A percentile compares a stretch with the other conserved stretches of the same genome.
phyloP scores from a whole-genome alignment of 2,797 vertebrate species.

The Intellagama lesueurii region DNA sequence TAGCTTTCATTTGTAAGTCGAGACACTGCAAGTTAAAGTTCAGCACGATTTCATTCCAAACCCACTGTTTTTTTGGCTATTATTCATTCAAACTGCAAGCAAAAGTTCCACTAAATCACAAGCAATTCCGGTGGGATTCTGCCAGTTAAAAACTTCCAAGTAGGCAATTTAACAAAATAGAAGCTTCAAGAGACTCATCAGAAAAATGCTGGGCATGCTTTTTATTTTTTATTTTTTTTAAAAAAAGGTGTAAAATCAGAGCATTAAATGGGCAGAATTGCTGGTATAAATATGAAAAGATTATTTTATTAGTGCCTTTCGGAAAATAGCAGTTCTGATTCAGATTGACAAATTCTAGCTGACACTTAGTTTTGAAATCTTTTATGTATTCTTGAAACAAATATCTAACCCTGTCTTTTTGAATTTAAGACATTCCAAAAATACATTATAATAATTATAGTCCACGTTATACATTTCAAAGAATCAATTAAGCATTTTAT shows the following conservation, averaged over 20 bases:
- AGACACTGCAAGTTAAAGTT: conserved; percentile 5
- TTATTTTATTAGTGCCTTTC: conserved; percentile 11
- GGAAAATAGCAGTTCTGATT: conserved; percentile 2
- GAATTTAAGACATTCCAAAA: background rate
- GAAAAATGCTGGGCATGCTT: conserved; percentile 3
- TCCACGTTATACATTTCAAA: conserved; percentile 8
- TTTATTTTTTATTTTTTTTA: background rate
- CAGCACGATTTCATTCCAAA: background rate
- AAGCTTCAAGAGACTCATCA: background rate
- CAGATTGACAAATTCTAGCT: conserved; percentile 23
- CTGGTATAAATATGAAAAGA: conserved; percentile 5
- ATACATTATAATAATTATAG: background rate
- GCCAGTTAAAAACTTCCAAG: conserved; percentile 4
- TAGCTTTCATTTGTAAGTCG: background rate
- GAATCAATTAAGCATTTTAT: conserved; percentile 21
- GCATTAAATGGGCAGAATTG: background rate
- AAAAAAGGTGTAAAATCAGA: background rate
- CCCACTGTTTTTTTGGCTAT: background rate
- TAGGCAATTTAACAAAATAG: conserved; percentile 13
- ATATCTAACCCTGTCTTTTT: background rate
- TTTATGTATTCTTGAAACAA: conserved; percentile 20
- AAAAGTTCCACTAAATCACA: conserved; percentile 5
- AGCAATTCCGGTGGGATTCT: background rate
- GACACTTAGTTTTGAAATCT: conserved; percentile 12
- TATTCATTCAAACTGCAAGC: background rate